Percentiles rank a stretch among this genome's conserved stretches.
Conservation (phyloP, 2,113 vertebrate species). For the Ictalurus punctatus region DNA sequence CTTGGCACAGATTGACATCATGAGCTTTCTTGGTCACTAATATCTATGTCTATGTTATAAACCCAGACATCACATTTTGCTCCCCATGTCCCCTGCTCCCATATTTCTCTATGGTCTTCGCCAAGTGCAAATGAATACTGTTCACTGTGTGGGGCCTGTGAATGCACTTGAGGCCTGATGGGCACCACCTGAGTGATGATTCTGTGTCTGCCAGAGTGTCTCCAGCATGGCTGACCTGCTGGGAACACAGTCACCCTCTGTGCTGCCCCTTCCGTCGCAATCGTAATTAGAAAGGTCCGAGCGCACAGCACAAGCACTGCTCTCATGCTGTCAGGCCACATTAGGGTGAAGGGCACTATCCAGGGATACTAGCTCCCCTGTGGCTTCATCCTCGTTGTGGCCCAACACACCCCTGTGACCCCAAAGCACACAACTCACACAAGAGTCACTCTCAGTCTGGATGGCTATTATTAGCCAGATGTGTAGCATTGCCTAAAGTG, state of each 20-base stretch:
- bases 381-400: conserved; percentile 32
- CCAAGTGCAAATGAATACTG: conserved; percentile 88
- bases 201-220: conserved; percentile 83
- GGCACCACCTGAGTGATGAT: conserved; percentile 95
- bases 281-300: conserved; percentile 76
- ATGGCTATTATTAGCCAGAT: conserved; percentile 45
- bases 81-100: conserved; percentile 53
- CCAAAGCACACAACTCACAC: conserved; percentile 46
- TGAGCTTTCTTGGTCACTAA: neutral
- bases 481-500: conserved; percentile 10
- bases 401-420: conserved; percentile 40
- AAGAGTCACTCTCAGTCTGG: conserved; percentile 41
- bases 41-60: conserved; percentile 64
- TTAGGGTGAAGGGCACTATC: conserved; percentile 63
- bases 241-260: conserved; percentile 77
- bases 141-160: conserved; percentile 93
- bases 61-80: conserved; percentile 74
- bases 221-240: conserved; percentile 91
- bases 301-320: conserved; percentile 79
- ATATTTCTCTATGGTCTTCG: conserved; percentile 71
- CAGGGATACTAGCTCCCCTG: conserved; percentile 53
- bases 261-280: conserved; percentile 71
- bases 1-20: neutral
- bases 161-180: conserved; percentile 86
- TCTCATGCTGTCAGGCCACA: conserved; percentile 80